Evolutionary conservation across 2,113 vertebrate genomes (phyloP).

Genomic region (Pteropus alecto): DNA sequence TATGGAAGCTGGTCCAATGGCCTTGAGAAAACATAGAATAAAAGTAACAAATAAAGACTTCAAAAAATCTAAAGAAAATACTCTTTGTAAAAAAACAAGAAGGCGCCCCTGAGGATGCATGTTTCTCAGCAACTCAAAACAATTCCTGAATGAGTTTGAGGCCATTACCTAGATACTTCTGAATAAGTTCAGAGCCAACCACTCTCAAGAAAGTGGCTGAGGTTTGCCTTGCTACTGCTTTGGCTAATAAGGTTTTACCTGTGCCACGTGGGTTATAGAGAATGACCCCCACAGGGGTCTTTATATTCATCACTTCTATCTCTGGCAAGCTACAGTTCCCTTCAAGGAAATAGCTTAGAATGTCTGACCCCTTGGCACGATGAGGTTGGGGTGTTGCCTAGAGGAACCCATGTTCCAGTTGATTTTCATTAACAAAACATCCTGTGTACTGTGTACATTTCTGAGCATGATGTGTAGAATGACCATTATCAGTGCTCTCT

Average conservation of each 20-base stretch:
- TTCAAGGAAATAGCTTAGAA: neutral
- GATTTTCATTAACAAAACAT: neutral
- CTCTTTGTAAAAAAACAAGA: constrained; percentile 95
- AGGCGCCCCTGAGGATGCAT: constrained; percentile 92
- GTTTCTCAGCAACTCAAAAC: constrained; percentile 93
- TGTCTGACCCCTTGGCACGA: neutral
- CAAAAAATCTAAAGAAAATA: constrained; percentile 95
- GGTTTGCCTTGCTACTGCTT: constrained; percentile 94
- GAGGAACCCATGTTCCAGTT: neutral
- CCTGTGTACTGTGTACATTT: neutral
- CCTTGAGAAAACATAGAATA: constrained; percentile 92
- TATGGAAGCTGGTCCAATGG: constrained; percentile 94
- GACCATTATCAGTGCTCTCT: neutral
- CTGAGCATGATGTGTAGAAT: neutral
- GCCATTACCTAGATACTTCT: constrained; percentile 93
- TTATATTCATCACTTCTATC: constrained; percentile 93
- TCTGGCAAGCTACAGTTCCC: constrained; percentile 53
- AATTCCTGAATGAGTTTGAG: constrained; percentile 92
- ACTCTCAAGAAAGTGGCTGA: constrained; percentile 94
- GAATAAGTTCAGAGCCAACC: constrained; percentile 93
- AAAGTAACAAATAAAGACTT: constrained; percentile 97
- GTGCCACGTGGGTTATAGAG: constrained; percentile 93
- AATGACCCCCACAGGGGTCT: constrained; percentile 94
- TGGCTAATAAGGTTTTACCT: constrained; percentile 94
- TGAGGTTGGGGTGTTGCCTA: neutral